These are phyloP conservation scores for Pelobates fuscus DNA, from an alignment of 2,113 vertebrate genomes.

Conservation along the genomic window DNA sequence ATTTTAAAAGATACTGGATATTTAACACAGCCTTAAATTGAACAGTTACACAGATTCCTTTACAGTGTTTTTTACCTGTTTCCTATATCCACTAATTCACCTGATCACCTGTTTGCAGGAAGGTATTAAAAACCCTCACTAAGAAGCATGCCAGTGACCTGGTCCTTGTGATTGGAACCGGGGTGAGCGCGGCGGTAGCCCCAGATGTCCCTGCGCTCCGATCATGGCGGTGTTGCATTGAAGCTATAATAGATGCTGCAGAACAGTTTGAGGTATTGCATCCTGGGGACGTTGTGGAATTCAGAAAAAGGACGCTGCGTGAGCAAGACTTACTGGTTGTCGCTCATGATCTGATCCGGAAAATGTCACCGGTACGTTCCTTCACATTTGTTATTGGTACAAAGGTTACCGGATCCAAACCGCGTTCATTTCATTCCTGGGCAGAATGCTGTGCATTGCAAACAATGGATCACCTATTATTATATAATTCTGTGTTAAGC, in stretches of 20 bases:
- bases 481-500: no score
- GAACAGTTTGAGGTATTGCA: conserved; percentile 72
- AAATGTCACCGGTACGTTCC: conserved; percentile 72
- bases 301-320: conserved; percentile 61
- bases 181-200: conserved; percentile 67
- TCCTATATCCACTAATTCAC: no score
- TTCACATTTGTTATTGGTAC: no score
- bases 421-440: no score
- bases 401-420: no score
- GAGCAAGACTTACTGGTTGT: conserved; percentile 71
- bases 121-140: conserved; percentile 69
- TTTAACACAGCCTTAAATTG: no score
- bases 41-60: no score
- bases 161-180: conserved; percentile 67
- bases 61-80: no score
- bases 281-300: conserved; percentile 61
- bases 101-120: no score
- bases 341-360: conserved; percentile 72
- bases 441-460: no score
- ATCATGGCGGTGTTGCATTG: conserved; percentile 70
- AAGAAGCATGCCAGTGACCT: conserved; percentile 67
- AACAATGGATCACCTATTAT: no score
- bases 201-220: conserved; percentile 63
- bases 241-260: conserved; percentile 65
- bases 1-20: no score